These are phyloP conservation scores for Zeuzera pyrina DNA, from an alignment of 2,888 invertebrate species.

Conservation along the genomic window DNA sequence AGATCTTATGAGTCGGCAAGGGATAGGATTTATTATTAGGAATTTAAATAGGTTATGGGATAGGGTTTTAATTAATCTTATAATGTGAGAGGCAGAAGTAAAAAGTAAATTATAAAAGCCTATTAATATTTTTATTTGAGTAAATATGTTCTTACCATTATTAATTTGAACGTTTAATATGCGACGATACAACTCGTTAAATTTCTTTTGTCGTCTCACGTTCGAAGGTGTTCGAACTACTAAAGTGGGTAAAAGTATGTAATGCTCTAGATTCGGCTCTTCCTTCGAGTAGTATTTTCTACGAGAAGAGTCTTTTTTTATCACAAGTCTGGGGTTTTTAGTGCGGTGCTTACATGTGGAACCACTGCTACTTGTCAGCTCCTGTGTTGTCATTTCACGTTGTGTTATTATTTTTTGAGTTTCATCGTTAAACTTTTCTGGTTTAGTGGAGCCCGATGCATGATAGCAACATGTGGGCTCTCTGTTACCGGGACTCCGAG, in stretches of 20 bases:
- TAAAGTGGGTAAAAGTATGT: constrained; percentile 53
- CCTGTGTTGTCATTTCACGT: constrained; percentile 8
- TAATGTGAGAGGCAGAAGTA: too few species aligned
- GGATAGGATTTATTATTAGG: too few species aligned
- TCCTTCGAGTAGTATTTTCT: constrained; percentile 34
- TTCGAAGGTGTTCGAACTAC: constrained; percentile 60
- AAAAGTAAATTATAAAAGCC: too few species aligned
- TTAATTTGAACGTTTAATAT: constrained; percentile 47
- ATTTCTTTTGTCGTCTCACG: constrained; percentile 56
- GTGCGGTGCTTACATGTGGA: constrained; percentile 23
- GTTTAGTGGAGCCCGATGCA: constrained; percentile 28
- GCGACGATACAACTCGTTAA: constrained; percentile 58
- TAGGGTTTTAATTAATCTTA: too few species aligned
- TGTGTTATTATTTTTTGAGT: constrained; percentile 11
- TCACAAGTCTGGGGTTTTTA: constrained; percentile 40
- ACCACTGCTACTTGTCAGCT: constrained; percentile 38
- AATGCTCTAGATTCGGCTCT: constrained; percentile 53
- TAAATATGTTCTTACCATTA: constrained; percentile 29
- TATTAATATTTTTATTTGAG: too few species aligned
- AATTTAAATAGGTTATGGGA: too few species aligned
- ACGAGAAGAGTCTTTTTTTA: constrained; percentile 43
- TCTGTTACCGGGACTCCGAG: constrained; percentile 26
- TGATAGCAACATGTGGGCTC: constrained; percentile 52
- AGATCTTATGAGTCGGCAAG: too few species aligned
- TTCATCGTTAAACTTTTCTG: constrained; percentile 15